These are phyloP conservation scores for Congeria kusceri DNA, from an alignment of 2,888 invertebrate species.

Conservation along the genomic window DNA sequence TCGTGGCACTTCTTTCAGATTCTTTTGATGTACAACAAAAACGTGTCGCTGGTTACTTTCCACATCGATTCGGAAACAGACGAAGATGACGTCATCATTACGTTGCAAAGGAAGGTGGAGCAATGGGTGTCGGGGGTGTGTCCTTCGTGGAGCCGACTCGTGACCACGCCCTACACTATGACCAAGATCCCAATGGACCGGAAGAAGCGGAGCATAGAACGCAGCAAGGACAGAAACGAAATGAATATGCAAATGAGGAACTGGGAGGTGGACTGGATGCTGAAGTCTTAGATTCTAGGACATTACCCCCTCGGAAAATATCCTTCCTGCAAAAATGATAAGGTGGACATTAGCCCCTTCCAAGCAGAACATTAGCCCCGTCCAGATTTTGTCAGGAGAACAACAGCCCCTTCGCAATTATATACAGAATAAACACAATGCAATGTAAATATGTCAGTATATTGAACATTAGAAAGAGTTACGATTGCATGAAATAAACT, in stretches of 20 bases:
- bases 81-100: conserved; percentile 55
- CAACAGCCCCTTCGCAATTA: too few relatives aligned
- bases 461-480: too few relatives aligned
- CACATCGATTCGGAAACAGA: conserved; percentile 58
- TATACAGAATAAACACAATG: too few relatives aligned
- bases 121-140: conserved; percentile 67
- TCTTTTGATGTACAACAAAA: conserved; percentile 69
- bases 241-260: conserved; percentile 61
- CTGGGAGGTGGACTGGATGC: conserved; percentile 73
- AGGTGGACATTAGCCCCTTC: too few relatives aligned
- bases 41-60: conserved; percentile 59
- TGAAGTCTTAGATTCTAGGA: conserved; percentile 62
- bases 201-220: conserved; percentile 61
- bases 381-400: too few relatives aligned
- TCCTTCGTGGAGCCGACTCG: conserved; percentile 37
- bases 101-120: conserved; percentile 67
- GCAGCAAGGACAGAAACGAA: conserved; percentile 65
- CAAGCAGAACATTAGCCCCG: too few relatives aligned
- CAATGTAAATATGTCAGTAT: too few relatives aligned
- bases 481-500: too few relatives aligned
- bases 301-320: too few relatives aligned
- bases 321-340: too few relatives aligned
- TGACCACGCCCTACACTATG: conserved; percentile 38
- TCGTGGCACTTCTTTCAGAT: too few relatives aligned
- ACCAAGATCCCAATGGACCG: conserved; percentile 50